phyloP scores from a whole-genome alignment of 2,113 vertebrate genomes.

The Ceyx margarethae region DNA sequence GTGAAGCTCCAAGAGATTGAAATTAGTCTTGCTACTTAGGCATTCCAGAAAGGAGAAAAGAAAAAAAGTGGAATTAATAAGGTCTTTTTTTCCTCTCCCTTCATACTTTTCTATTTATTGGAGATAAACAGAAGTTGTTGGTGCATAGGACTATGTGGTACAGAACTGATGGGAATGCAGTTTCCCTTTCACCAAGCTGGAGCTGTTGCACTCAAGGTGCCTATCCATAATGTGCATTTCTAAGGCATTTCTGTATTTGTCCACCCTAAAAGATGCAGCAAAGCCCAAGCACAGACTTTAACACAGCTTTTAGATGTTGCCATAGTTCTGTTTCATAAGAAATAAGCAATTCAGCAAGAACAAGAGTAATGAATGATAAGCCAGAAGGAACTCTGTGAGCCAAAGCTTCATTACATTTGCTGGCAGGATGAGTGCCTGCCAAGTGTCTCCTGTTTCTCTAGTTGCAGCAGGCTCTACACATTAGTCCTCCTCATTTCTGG shows the following conservation, averaged over 20 bases:
- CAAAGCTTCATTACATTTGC: slow-evolving; percentile 1
- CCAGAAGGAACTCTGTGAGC: not conserved
- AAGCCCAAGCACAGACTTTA: not conserved
- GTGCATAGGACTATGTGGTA: not conserved
- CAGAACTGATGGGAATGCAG: not conserved
- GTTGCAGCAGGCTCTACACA: not conserved
- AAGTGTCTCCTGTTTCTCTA: slow-evolving; percentile 6
- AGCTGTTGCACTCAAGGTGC: not conserved
- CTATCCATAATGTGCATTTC: not conserved
- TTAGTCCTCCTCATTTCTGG: not conserved
- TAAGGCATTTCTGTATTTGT: not conserved
- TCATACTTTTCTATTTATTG: not conserved
- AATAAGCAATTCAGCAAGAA: not conserved
- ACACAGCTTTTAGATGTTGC: not conserved
- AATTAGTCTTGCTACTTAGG: not conserved
- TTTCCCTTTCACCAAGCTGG: not conserved
- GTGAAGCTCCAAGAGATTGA: not conserved
- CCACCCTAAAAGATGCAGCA: not conserved
- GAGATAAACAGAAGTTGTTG: not conserved
- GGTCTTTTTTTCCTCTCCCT: not conserved
- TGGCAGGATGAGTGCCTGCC: not conserved
- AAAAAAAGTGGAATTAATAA: not conserved
- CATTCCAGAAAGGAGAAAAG: not conserved
- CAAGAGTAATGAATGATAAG: not conserved
- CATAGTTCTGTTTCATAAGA: not conserved